Evolutionary conservation across 2,797 vertebrate genomes (phyloP).

Genomic region (Somateria mollissima): DNA sequence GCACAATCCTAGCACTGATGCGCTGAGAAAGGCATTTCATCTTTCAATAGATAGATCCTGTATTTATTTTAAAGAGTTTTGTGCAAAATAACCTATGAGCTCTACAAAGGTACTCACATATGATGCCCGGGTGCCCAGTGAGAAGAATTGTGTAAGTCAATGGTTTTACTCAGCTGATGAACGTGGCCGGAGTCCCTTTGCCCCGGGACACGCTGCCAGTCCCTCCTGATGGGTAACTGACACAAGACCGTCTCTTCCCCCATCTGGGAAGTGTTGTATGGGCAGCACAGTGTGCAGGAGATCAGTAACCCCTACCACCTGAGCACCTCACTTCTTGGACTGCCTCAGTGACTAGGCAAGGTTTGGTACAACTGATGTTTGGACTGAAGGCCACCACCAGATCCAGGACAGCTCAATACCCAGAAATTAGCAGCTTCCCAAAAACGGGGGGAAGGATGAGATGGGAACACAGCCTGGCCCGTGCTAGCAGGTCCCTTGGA

Average conservation of each 20-base stretch:
- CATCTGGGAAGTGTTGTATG: no score
- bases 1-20: neutral
- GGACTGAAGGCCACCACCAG: neutral
- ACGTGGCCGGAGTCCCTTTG: neutral
- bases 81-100: neutral
- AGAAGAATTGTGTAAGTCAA: neutral
- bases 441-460: accelerated
- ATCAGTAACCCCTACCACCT: neutral
- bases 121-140: neutral
- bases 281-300: neutral
- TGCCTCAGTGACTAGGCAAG: neutral
- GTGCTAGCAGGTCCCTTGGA: accelerated
- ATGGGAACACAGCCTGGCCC: neutral
- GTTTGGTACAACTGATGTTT: neutral
- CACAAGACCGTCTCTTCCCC: neutral
- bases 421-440: neutral
- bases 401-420: neutral
- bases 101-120: neutral
- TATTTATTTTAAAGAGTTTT: neutral
- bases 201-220: neutral
- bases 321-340: neutral
- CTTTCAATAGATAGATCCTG: neutral
- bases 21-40: neutral
- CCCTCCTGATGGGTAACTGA: neutral
- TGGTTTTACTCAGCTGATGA: neutral